These are phyloP conservation scores for Lysandra bellargus DNA, from an alignment of 2,888 invertebrate genomes.

Conservation along the genomic window DNA sequence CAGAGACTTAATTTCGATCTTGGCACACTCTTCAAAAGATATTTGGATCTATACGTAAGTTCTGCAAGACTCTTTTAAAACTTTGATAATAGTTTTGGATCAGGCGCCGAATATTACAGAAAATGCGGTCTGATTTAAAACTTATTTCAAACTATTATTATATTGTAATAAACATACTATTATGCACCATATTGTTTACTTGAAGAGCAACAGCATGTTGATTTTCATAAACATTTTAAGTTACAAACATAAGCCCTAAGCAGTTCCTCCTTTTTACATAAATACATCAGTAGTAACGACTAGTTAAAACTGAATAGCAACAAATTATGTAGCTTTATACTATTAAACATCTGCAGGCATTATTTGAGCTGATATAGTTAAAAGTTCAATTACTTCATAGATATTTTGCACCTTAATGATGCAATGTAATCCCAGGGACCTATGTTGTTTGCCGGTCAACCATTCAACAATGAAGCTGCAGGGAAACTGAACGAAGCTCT, in stretches of 20 bases:
- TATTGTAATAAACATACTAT: background rate
- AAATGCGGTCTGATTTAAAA: background rate
- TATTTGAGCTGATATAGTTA: no score
- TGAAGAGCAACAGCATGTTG: no score
- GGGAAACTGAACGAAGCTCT: conserved; percentile 81
- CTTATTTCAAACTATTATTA: background rate
- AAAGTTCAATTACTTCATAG: no score
- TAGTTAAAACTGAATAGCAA: no score
- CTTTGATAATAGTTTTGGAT: background rate
- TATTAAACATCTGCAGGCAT: no score
- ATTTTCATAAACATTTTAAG: no score
- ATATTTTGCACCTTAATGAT: background rate
- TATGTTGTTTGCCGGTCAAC: conserved; percentile 68
- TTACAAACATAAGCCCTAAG: no score
- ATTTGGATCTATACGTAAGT: conserved; percentile 81
- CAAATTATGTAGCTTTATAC: no score
- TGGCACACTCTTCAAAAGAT: conserved; percentile 77
- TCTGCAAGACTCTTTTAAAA: background rate
- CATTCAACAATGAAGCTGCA: conserved; percentile 66
- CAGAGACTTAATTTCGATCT: conserved; percentile 83
- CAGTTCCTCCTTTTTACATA: no score
- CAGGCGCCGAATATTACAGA: background rate
- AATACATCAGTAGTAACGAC: no score
- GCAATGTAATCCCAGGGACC: conserved; percentile 58
- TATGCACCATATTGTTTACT: no score